Conservation (phyloP, 2,797 vertebrate genomes). For the Micrastur ruficollis region DNA sequence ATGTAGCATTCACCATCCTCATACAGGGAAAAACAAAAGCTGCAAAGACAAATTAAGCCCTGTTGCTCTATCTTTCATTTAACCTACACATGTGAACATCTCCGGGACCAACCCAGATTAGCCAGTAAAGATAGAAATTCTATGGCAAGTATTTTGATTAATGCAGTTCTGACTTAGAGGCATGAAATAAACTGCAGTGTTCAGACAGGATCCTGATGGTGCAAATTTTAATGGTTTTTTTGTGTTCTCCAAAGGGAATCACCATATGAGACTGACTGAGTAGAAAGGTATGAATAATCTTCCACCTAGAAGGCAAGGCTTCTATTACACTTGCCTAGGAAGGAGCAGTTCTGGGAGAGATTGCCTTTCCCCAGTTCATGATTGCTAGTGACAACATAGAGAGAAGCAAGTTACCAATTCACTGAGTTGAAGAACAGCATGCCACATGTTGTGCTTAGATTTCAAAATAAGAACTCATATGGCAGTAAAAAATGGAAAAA, state of each 20-base stretch:
- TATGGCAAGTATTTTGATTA: neutral
- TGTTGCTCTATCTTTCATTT: neutral
- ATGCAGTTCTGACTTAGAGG: neutral
- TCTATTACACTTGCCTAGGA: neutral
- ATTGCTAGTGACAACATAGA: neutral
- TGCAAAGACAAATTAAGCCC: neutral
- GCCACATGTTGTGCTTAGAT: neutral
- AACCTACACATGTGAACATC: neutral
- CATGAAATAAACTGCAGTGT: neutral
- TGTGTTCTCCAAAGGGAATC: neutral
- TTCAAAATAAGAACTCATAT: neutral
- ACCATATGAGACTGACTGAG: neutral
- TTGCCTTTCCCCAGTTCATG: neutral
- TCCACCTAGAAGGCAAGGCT: neutral
- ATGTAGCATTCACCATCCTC: neutral
- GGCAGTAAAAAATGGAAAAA: neutral
- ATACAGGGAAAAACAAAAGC: neutral
- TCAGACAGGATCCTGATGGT: neutral
- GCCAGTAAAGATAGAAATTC: neutral
- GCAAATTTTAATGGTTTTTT: neutral
- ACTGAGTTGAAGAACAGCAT: neutral
- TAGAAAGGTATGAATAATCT: neutral
- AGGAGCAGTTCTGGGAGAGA: neutral
- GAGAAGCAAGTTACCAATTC: neutral
- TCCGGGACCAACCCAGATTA: neutral